Evolutionary conservation across 2,113 vertebrate species (phyloP).

Genomic region (Falcunculus frontatus): DNA sequence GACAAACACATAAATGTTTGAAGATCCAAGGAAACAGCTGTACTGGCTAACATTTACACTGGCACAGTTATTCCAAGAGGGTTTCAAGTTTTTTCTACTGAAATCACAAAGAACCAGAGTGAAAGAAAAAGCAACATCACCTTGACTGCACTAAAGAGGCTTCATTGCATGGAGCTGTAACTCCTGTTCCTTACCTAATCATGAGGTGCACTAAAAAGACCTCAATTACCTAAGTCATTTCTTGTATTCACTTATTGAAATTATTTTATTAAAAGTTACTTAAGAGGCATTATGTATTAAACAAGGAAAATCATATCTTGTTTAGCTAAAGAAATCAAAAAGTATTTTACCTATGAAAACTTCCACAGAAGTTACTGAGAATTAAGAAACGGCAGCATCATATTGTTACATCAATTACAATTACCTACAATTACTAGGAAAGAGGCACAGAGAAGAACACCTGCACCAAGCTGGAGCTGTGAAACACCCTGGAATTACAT

Average conservation of each 20-base stretch:
- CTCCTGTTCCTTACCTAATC: not conserved
- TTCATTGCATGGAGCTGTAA: not conserved
- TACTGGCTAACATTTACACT: not conserved
- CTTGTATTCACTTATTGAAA: not conserved
- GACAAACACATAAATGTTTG: not conserved
- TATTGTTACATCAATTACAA: rapidly evolving
- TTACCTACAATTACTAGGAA: too few relatives aligned
- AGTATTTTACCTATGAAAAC: not conserved
- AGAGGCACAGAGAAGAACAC: not conserved
- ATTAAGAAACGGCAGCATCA: not conserved
- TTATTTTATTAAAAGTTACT: not conserved
- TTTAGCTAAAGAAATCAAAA: not conserved
- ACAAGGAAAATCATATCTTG: not conserved
- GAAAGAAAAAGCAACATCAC: not conserved
- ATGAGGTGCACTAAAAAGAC: not conserved
- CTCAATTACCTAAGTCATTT: not conserved
- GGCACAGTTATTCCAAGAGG: not conserved
- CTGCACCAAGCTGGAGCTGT: not conserved
- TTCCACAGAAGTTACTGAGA: not conserved
- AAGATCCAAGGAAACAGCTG: not conserved
- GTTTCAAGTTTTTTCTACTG: not conserved
- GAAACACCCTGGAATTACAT: not conserved
- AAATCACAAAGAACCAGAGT: not conserved
- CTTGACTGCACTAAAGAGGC: not conserved
- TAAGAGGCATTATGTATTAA: not conserved